Conservation (phyloP, 1,140 invertebrate genomes). For the Odontomachus brunneus region DNA sequence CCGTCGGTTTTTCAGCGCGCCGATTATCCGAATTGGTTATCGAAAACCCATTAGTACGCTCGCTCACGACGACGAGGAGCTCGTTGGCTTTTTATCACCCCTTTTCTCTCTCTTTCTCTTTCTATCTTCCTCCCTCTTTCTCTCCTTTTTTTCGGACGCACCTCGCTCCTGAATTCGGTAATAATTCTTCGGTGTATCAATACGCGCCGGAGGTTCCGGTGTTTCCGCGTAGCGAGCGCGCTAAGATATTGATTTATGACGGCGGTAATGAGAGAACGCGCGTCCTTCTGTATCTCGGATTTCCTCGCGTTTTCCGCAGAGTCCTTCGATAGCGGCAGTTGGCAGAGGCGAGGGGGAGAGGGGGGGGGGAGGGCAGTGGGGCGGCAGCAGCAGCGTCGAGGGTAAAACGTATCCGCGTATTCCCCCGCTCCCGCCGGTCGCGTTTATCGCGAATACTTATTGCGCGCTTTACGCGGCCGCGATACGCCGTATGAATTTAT, state of each 20-base stretch:
- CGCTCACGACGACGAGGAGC: not conserved
- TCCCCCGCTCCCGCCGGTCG: no score
- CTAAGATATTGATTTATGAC: constrained; percentile 46
- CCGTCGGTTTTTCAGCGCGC: constrained; percentile 50
- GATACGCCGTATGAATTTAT: constrained; percentile 21
- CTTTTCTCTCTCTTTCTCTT: no score
- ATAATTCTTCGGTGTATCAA: constrained; percentile 57
- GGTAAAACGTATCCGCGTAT: no score
- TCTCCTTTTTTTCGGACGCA: not conserved
- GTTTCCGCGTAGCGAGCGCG: constrained; percentile 32
- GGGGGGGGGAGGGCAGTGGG: no score
- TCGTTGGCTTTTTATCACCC: constrained; percentile 30
- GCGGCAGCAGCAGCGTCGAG: no score
- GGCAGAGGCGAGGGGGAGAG: no score
- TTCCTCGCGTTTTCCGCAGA: not conserved
- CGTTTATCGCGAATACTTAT: constrained; percentile 16
- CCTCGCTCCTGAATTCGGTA: constrained; percentile 48
- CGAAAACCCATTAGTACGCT: constrained; percentile 55
- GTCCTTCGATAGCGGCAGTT: constrained; percentile 1
- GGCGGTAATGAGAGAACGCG: not conserved
- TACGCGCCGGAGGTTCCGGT: constrained; percentile 1
- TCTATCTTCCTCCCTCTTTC: no score
- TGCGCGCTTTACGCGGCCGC: not conserved
- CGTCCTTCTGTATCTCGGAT: constrained; percentile 19
- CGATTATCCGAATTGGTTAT: constrained; percentile 61